A percentile compares a stretch with the other conserved stretches of the same genome.
Evolutionary conservation across 2,797 vertebrate genomes (phyloP).

Genomic region (Apogon talboti): DNA sequence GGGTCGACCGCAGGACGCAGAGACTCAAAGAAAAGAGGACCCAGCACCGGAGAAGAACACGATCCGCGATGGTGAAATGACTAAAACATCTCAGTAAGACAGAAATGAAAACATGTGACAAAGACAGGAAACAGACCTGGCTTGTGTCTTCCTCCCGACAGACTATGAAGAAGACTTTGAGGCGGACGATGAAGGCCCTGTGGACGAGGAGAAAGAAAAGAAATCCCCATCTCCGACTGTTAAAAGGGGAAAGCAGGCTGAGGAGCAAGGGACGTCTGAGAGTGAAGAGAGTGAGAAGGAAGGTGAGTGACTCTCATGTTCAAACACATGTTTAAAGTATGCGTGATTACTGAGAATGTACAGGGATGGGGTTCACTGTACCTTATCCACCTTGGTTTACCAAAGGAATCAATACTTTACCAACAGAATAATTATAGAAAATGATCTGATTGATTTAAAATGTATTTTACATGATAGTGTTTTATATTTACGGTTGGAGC

Average conservation of each 20-base stretch:
- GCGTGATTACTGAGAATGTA: background rate
- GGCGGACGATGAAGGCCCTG: conserved; percentile 86
- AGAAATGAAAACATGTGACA: background rate
- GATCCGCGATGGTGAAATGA: conserved; percentile 74
- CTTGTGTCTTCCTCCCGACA: conserved; percentile 56
- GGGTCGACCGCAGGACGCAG: conserved; percentile 29
- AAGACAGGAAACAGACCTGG: background rate
- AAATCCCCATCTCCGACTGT: conserved; percentile 69
- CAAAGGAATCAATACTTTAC: too few species aligned
- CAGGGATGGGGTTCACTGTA: too few species aligned
- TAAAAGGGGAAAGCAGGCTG: conserved; percentile 61
- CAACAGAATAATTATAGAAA: too few species aligned
- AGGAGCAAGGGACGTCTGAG: conserved; percentile 70
- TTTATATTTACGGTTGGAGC: too few species aligned
- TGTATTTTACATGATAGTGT: too few species aligned
- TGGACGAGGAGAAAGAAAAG: conserved; percentile 72
- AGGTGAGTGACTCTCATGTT: conserved; percentile 68
- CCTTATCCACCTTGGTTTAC: too few species aligned
- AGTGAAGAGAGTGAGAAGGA: conserved; percentile 77
- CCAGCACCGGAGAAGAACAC: conserved; percentile 47
- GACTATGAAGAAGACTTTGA: conserved; percentile 97
- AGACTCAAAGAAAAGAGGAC: conserved; percentile 41
- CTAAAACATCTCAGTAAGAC: background rate
- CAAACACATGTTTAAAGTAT: background rate
- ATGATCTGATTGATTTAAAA: too few species aligned